Base-by-base conservation (phyloP, 1,140 invertebrate species). In the Lycorma delicatula region DNA sequence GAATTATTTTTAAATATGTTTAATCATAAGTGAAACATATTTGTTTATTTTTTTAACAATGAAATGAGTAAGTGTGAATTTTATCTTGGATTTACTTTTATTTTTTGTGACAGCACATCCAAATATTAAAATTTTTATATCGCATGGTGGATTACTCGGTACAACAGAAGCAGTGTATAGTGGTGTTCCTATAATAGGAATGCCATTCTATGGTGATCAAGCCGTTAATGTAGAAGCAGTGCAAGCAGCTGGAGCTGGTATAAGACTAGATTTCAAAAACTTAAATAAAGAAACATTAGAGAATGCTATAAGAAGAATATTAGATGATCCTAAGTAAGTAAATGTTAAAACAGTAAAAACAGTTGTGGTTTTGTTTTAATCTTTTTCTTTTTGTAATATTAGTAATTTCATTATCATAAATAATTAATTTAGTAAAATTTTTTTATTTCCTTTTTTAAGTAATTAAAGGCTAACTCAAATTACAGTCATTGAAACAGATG, bases 111-210 rank as follows among this genome's bases (percentile, higher is more conserved):
- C 55, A 73, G 72, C 63, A 3, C 75, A 78, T 60, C 62, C 66
- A 7, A 70, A 72, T 28, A 48, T 66, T 13, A 62, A 64, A 51
- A 52, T 74, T 11, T 78, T 78, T 59, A 69, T 78, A 9, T 72
- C 71, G n/a, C 76, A 78, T 56, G 76, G 76, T 50, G 76, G 76
- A 5, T 63, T 72, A 16, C 66, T 75, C 25, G 74, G 76, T 26
- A 63, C 66, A 16, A 70, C 66, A 25, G 77, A 79, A 60, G 70
- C 72, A 3, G 64, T 73, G 1, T 70, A 73, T 54, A 65, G 72
- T 56, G 74, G 71, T 3, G 70, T 75, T 3, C 75, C 77, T 2
- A 58, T 77, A 12, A 46, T 79, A 1, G 65, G 63, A 1, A 63
- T 66, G 11, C 59, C 65, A 12, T 56, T 67, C 44, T 64, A 58